Conservation (phyloP, 2,888 invertebrate genomes). For the Trichopoda pennipes region DNA sequence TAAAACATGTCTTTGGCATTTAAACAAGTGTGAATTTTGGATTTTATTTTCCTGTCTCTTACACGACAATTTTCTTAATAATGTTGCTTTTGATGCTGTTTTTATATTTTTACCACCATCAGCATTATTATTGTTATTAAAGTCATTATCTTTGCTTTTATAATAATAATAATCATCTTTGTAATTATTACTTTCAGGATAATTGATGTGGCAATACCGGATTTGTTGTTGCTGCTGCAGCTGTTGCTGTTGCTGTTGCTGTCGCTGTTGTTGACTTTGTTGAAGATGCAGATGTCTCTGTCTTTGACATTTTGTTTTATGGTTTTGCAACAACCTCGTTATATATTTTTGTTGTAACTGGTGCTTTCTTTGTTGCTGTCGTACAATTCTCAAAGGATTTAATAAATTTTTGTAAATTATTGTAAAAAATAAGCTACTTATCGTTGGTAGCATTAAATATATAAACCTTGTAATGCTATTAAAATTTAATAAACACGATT, state of each 20-base stretch:
- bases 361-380: constrained; percentile 39
- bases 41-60: constrained; percentile 23
- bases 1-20: constrained; percentile 49
- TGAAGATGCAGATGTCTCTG: constrained; percentile 22
- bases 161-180: constrained; percentile 28
- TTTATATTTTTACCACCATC: constrained; percentile 6
- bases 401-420: constrained; percentile 55
- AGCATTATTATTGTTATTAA: constrained; percentile 14
- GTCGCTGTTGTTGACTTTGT: constrained; percentile 27
- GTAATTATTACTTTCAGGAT: constrained; percentile 46
- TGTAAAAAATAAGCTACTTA: constrained; percentile 62
- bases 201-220: constrained; percentile 41
- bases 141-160: background rate
- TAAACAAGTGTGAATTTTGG: constrained; percentile 34
- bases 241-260: constrained; percentile 13
- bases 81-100: constrained; percentile 12
- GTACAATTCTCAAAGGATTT: constrained; percentile 48
- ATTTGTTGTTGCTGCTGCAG: constrained; percentile 25
- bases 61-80: constrained; percentile 18
- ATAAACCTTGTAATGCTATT: constrained; percentile 56
- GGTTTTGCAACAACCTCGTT: constrained; percentile 47
- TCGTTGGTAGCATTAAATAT: constrained; percentile 52
- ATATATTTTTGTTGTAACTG: constrained; percentile 33
- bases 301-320: constrained; percentile 53
- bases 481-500: constrained; percentile 58